Conservation (phyloP, 1,140 invertebrate species). For the Popillia japonica region DNA sequence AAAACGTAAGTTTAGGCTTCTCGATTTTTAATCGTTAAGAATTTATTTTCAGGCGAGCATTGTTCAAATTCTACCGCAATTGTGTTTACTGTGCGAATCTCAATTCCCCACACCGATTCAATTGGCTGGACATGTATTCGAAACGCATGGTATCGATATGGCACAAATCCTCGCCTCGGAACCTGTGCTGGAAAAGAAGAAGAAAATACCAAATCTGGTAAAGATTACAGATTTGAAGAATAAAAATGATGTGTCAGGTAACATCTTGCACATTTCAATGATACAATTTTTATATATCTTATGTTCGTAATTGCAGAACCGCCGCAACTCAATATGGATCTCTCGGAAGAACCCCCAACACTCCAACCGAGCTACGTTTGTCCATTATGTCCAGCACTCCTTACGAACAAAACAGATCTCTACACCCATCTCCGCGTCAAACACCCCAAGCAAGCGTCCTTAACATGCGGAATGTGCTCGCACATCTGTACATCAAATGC, state of each 20-base stretch:
- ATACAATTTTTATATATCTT: neutral
- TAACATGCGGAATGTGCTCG: constrained; percentile 68
- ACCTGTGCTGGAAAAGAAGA: constrained; percentile 47
- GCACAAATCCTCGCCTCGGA: constrained; percentile 47
- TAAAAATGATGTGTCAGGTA: constrained; percentile 40
- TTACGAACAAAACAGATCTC: constrained; percentile 62
- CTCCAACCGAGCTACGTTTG: constrained; percentile 50
- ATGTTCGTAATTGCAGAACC: constrained; percentile 5
- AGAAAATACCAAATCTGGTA: constrained; percentile 56
- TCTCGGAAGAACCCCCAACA: constrained; percentile 46
- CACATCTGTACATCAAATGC: constrained; percentile 64
- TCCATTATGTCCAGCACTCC: constrained; percentile 53
- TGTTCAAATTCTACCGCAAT: constrained; percentile 48
- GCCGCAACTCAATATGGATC: neutral
- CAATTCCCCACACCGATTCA: constrained; percentile 47
- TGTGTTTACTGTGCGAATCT: constrained; percentile 55
- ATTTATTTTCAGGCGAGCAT: neutral
- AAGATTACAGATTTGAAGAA: constrained; percentile 58
- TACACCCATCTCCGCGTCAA: constrained; percentile 67
- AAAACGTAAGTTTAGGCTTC: neutral
- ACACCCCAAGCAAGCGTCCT: constrained; percentile 66
- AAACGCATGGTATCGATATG: constrained; percentile 56
- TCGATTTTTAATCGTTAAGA: neutral
- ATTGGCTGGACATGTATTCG: constrained; percentile 55
- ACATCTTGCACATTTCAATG: no score